phyloP scores from a whole-genome alignment of 1,140 invertebrate genomes.

The Drosophila ironensis region DNA sequence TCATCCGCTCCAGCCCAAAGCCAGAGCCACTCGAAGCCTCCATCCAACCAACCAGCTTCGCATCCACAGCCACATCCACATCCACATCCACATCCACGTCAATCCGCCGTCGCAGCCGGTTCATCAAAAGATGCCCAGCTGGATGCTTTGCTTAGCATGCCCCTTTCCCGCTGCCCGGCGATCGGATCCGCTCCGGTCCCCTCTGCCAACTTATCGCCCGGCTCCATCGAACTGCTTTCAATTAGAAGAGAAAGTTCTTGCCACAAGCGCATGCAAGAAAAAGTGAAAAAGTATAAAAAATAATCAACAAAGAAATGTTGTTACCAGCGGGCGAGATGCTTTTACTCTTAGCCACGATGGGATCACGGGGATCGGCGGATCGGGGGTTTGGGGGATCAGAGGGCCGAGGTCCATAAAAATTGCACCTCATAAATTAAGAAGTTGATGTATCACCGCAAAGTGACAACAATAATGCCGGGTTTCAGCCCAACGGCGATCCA shows the following conservation, averaged over 20 bases:
- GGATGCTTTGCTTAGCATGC: slow-evolving; percentile 34
- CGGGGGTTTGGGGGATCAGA: background rate
- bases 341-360: slow-evolving; percentile 29
- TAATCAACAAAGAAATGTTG: slow-evolving; percentile 50
- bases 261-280: slow-evolving; percentile 63
- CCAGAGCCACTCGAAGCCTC: slow-evolving; percentile 11
- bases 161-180: background rate
- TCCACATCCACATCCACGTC: slow-evolving; percentile 10
- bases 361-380: background rate
- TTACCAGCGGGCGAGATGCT: slow-evolving; percentile 42
- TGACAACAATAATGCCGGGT: slow-evolving; percentile 32
- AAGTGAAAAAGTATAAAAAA: slow-evolving; percentile 64
- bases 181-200: background rate
- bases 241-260: slow-evolving; percentile 81
- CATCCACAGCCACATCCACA: background rate
- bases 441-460: slow-evolving; percentile 46
- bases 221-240: slow-evolving; percentile 76
- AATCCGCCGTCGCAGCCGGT: slow-evolving; percentile 41
- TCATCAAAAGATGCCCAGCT: slow-evolving; percentile 58
- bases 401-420: slow-evolving; percentile 49
- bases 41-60: slow-evolving; percentile 1
- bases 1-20: slow-evolving; percentile 39
- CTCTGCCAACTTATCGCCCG: slow-evolving; percentile 46
- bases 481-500: background rate
- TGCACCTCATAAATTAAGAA: slow-evolving; percentile 70